Evolutionary conservation across 2,797 vertebrate species (phyloP).

Genomic region (Silurus lanzhouensis): DNA sequence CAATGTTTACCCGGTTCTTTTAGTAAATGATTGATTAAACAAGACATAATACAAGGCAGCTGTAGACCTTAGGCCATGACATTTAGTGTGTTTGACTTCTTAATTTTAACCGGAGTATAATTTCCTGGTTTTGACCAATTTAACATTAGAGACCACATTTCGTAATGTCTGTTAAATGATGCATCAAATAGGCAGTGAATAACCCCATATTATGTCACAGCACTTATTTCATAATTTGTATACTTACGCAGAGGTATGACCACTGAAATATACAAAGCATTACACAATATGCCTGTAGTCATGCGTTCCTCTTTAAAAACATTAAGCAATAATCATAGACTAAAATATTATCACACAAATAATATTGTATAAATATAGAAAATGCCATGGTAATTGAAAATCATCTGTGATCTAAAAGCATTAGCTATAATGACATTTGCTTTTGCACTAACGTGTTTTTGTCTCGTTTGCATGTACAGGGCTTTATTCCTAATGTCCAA

Average conservation of each 20-base stretch:
- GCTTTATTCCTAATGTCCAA: slow-evolving; percentile 99
- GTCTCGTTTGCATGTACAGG: slow-evolving; percentile 64
- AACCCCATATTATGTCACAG: too few species aligned
- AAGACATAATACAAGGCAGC: neutral
- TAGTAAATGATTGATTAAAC: neutral
- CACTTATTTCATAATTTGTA: neutral
- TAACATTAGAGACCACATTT: neutral
- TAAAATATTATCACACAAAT: neutral
- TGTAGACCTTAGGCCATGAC: neutral
- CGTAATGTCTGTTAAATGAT: neutral
- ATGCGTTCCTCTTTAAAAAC: neutral
- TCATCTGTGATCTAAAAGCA: neutral
- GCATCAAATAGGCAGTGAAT: neutral
- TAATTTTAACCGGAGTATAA: neutral
- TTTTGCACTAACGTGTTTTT: neutral
- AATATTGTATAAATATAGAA: neutral
- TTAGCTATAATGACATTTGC: neutral
- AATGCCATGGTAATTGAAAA: neutral
- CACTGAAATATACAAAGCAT: neutral
- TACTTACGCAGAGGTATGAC: neutral
- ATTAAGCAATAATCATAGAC: neutral
- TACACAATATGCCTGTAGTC: neutral
- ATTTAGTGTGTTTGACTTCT: neutral
- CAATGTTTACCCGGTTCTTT: neutral
- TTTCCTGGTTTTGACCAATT: neutral